A percentile compares a stretch with the other conserved stretches of the same genome.
Evolutionary conservation across 1,140 invertebrate species (phyloP).

Genomic region (Uloborus diversus): DNA sequence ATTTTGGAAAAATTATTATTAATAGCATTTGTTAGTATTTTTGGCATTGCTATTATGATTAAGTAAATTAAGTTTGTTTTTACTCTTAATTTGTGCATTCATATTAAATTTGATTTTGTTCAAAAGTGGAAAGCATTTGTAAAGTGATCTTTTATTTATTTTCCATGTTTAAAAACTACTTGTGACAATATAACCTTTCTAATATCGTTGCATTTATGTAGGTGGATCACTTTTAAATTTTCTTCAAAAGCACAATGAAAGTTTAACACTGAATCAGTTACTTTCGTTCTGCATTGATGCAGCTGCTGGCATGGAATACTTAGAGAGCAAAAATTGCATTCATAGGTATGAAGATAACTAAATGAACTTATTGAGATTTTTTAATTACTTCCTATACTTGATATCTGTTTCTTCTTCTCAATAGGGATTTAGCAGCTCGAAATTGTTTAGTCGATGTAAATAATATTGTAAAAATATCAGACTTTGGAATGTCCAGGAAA

Average conservation of each 20-base stretch:
- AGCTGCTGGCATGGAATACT: slow-evolving; percentile 93
- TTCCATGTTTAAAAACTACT: no score
- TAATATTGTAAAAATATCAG: slow-evolving; percentile 93
- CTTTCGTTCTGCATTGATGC: slow-evolving; percentile 92
- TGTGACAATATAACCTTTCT: no score
- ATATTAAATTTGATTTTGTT: no score
- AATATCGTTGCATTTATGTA: slow-evolving; percentile 67
- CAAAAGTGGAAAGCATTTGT: no score
- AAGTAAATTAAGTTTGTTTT: no score
- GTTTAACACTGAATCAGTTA: slow-evolving; percentile 67
- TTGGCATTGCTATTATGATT: no score
- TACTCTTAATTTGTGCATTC: no score
- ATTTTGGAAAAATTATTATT: no score
- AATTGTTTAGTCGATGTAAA: slow-evolving; percentile 91
- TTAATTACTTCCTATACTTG: background rate
- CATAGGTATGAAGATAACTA: slow-evolving; percentile 72
- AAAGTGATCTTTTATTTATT: no score
- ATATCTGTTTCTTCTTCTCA: slow-evolving; percentile 21
- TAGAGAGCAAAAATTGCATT: slow-evolving; percentile 96
- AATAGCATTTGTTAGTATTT: no score
- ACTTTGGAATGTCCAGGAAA: slow-evolving; percentile 98
- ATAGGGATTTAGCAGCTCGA: slow-evolving; percentile 88
- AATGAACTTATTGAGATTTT: background rate
- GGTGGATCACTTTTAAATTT: slow-evolving; percentile 90
- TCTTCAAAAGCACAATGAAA: slow-evolving; percentile 70